A percentile compares a stretch with the other conserved stretches of the same genome.
These are phyloP conservation scores for Gallinago nigripennis DNA, from an alignment of 2,797 vertebrate species.

Conservation along the genomic window DNA sequence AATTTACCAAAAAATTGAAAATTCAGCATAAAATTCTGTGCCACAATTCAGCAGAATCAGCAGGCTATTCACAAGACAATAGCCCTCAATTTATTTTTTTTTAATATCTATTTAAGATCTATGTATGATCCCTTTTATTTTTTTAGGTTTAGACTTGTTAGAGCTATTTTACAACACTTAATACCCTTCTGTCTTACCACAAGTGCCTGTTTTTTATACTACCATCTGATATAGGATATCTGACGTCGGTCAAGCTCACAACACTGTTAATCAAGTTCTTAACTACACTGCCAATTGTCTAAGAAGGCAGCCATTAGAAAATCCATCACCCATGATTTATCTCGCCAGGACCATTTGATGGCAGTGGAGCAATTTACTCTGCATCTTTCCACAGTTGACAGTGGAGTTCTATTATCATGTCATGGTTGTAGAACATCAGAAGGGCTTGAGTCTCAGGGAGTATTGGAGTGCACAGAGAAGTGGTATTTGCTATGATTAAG, in stretches of 20 bases:
- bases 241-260: neutral
- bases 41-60: neutral
- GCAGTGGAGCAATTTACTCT: neutral
- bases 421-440: neutral
- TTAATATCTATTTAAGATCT: neutral
- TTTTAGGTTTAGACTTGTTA: neutral
- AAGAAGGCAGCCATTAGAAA: conserved; percentile 24
- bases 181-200: neutral
- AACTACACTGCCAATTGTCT: neutral
- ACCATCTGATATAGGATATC: neutral
- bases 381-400: conserved; percentile 23
- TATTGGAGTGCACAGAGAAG: neutral
- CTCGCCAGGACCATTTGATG: neutral
- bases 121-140: neutral
- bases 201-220: neutral
- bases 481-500: conserved; percentile 7
- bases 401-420: neutral
- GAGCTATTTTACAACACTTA: neutral
- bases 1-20: too few relatives aligned
- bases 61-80: neutral
- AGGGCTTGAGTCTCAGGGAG: neutral
- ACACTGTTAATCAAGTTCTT: conserved; percentile 9
- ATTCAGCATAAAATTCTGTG: too few relatives aligned
- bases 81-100: neutral
- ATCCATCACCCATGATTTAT: conserved; percentile 22